A percentile compares a stretch with the other conserved stretches of the same genome.
phyloP scores from a whole-genome alignment of 2,113 vertebrate species.

The Cryptotis parvus region DNA sequence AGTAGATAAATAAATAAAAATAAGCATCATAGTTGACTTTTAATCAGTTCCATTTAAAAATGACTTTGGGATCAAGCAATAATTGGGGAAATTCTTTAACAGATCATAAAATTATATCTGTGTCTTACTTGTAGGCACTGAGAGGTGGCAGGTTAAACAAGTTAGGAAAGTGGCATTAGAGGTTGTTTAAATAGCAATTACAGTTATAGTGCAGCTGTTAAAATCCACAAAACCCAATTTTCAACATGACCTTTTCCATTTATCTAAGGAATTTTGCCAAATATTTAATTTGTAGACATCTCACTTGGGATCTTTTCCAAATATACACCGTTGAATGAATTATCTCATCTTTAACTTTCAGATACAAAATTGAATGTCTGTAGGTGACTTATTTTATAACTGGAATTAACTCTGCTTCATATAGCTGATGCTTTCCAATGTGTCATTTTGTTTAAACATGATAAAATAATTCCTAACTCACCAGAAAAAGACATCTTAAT shows the following conservation, averaged over 20 bases:
- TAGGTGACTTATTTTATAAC: not conserved
- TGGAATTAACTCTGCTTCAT: not conserved
- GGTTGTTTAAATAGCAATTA: slow-evolving; percentile 72
- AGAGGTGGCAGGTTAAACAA: slow-evolving; percentile 35
- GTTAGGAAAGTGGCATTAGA: slow-evolving; percentile 34
- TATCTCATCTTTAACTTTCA: not conserved
- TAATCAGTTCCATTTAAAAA: not conserved
- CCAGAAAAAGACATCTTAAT: slow-evolving; percentile 50
- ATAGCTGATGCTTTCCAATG: slow-evolving; percentile 25
- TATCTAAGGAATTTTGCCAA: slow-evolving; percentile 26
- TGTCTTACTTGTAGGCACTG: not conserved
- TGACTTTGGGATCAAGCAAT: not conserved
- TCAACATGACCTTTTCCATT: slow-evolving; percentile 43
- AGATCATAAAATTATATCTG: slow-evolving; percentile 32
- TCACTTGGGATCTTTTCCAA: slow-evolving; percentile 33
- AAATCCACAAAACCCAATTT: slow-evolving; percentile 38
- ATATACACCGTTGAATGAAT: slow-evolving; percentile 44
- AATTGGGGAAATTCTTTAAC: not conserved
- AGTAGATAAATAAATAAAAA: too few relatives aligned
- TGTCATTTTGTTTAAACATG: slow-evolving; percentile 23
- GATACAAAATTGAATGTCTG: not conserved
- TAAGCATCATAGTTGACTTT: not conserved
- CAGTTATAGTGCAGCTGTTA: slow-evolving; percentile 65
- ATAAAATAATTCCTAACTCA: not conserved
- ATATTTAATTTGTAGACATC: slow-evolving; percentile 53